phyloP scores from a whole-genome alignment of 2,888 invertebrate species.

The Electrophaes corylata region DNA sequence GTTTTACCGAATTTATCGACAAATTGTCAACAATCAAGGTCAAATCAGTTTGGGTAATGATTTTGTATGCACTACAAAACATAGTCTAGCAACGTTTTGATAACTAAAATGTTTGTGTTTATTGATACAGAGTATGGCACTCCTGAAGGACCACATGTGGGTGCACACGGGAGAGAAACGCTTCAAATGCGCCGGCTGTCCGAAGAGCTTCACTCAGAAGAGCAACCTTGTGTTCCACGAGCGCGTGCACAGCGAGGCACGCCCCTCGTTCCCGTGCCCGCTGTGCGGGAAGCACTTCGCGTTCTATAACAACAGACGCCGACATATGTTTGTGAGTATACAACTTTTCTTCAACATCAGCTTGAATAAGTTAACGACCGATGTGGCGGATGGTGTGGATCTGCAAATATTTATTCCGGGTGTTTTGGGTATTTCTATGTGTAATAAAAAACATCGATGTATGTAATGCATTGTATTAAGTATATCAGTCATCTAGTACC shows the following conservation, averaged over 20 bases:
- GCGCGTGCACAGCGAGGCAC: slow-evolving; percentile 60
- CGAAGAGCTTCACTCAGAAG: slow-evolving; percentile 69
- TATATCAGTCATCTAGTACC: too few relatives aligned
- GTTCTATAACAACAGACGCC: slow-evolving; percentile 70
- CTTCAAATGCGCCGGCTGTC: slow-evolving; percentile 71
- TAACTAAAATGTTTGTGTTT: background rate
- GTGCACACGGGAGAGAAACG: slow-evolving; percentile 75
- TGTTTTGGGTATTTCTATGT: too few relatives aligned
- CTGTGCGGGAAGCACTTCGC: slow-evolving; percentile 74
- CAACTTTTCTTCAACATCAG: background rate
- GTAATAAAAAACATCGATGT: too few relatives aligned
- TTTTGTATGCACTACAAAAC: too few relatives aligned
- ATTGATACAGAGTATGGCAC: slow-evolving; percentile 63
- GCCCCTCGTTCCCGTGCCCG: slow-evolving; percentile 58
- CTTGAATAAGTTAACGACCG: too few relatives aligned
- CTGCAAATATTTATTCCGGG: too few relatives aligned
- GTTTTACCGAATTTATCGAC: too few relatives aligned
- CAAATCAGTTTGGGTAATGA: too few relatives aligned
- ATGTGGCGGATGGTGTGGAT: too few relatives aligned
- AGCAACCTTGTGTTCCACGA: slow-evolving; percentile 69
- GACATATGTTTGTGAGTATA: slow-evolving; percentile 75
- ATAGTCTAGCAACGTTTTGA: too few relatives aligned
- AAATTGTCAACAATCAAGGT: too few relatives aligned
- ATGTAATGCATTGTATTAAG: too few relatives aligned
- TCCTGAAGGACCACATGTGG: slow-evolving; percentile 77